These are phyloP conservation scores for Chirona hameri DNA, from an alignment of 2,888 invertebrate genomes.

Conservation along the genomic window DNA sequence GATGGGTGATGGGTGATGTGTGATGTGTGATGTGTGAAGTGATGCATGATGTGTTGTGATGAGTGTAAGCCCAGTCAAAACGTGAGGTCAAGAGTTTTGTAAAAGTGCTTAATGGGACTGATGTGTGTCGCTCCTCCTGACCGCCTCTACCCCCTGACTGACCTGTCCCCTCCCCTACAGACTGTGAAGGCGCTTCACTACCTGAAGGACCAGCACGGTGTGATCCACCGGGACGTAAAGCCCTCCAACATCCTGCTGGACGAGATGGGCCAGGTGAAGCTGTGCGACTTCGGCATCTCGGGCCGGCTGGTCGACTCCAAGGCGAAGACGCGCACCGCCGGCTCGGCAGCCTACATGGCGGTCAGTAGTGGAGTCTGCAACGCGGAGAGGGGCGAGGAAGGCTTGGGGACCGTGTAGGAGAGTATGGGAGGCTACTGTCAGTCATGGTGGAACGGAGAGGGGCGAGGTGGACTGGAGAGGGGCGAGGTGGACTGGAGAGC, in stretches of 20 bases:
- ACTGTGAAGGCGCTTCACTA: conserved; percentile 95
- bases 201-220: conserved; percentile 93
- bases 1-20: not conserved
- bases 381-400: too few species aligned
- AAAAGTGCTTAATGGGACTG: too few species aligned
- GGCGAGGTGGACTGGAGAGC: too few species aligned
- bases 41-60: not conserved
- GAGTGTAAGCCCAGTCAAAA: not conserved
- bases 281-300: conserved; percentile 99
- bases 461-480: too few species aligned
- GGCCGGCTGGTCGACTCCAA: conserved; percentile 96
- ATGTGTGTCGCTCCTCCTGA: too few species aligned
- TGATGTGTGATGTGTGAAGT: conserved; percentile 50
- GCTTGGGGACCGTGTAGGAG: too few species aligned
- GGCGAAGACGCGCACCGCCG: conserved; percentile 93
- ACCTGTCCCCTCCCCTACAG: conserved; percentile 49
- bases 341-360: conserved; percentile 99
- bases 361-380: conserved; percentile 56
- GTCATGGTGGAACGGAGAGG: too few species aligned
- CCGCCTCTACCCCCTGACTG: too few species aligned
- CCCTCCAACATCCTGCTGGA: conserved; percentile 98
- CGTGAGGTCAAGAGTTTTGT: too few species aligned
- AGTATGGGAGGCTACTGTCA: too few species aligned
- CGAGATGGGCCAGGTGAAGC: conserved; percentile 88
- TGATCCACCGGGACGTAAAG: conserved; percentile 97